Conservation (phyloP, 2,888 invertebrate species). For the Brachycybe producta region DNA sequence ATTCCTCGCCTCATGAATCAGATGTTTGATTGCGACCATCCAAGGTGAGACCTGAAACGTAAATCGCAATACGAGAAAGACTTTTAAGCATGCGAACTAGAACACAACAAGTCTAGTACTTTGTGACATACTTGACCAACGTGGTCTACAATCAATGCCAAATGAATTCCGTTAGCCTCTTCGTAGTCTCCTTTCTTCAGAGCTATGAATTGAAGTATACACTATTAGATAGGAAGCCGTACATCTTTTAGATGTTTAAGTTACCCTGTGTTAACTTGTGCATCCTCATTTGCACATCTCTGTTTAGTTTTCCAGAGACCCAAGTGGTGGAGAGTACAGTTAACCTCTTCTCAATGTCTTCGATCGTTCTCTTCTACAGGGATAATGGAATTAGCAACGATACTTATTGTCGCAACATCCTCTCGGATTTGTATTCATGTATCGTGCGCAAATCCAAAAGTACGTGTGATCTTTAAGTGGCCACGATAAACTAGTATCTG, state of each 20-base stretch:
- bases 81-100: neutral
- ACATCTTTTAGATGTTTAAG: neutral
- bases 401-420: too few species aligned
- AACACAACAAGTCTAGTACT: neutral
- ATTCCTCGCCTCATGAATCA: slow-evolving; percentile 12
- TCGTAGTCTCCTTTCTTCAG: slow-evolving; percentile 6
- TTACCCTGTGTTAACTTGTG: slow-evolving; percentile 5
- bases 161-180: slow-evolving; percentile 12
- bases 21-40: slow-evolving; percentile 17
- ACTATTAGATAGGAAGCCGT: neutral
- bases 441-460: too few species aligned
- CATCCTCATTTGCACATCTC: slow-evolving; percentile 9
- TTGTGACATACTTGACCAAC: slow-evolving; percentile 4
- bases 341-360: neutral
- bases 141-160: slow-evolving; percentile 9
- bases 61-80: neutral
- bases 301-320: slow-evolving; percentile 1
- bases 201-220: slow-evolving; percentile 5
- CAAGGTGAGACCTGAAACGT: slow-evolving; percentile 14
- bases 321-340: neutral
- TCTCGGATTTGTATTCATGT: too few species aligned
- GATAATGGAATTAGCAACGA: too few species aligned
- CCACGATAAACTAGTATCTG: too few species aligned
- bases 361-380: neutral
- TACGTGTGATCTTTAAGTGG: too few species aligned